Evolutionary conservation across 2,113 vertebrate genomes (phyloP), one percentile per base, ranked within the genome.

Genomic region (Epinephelus moara): DNA sequence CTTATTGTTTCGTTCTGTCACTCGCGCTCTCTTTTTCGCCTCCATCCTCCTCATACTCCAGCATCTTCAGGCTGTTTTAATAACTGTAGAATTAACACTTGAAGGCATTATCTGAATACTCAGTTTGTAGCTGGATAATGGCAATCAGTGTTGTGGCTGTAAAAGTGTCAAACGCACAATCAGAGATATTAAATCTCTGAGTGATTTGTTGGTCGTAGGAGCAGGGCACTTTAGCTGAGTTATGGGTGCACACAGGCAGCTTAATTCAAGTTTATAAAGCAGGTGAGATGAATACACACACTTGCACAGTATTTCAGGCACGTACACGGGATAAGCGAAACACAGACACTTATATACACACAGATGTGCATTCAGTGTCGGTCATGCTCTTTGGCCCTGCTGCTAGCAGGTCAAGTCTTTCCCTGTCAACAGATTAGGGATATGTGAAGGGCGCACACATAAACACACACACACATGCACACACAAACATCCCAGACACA

Each of bases 321-420:
- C 27, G 12, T 70, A 85, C 80, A 70, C 15, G 21, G 52, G 13
- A 42, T 40, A 14, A 64, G 61, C 11, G 11, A 80, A 86, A 67
- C 75, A 73, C 60, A 63, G 47, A 40, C 66, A 37, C 63, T 17
- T 60, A 78, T 70, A 40, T 19, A 82, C 64, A 72, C 67, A 86
- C 82, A 88, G 81, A 89, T 84, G 81, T 78, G 70, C 70, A 71
- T 67, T 40, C 68, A 60, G 57, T 75, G 75, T 76, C 77, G 80
- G 86, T 76, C 75, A 52, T 80, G 76, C 81, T 90, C 84, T 90
- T 77, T 90, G 75, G 86, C 84, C 82, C 75, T 12, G 57, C 66
- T 81, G 68, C 87, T 57, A 76, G 85, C 60, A 73, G 87, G 90
- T 92, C 87, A 89, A 88, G 82, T 81, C 79, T 78, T 86, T 91